These are phyloP conservation scores for Coracopsis vasa DNA, from an alignment of 2,113 vertebrate genomes.

Conservation along the genomic window DNA sequence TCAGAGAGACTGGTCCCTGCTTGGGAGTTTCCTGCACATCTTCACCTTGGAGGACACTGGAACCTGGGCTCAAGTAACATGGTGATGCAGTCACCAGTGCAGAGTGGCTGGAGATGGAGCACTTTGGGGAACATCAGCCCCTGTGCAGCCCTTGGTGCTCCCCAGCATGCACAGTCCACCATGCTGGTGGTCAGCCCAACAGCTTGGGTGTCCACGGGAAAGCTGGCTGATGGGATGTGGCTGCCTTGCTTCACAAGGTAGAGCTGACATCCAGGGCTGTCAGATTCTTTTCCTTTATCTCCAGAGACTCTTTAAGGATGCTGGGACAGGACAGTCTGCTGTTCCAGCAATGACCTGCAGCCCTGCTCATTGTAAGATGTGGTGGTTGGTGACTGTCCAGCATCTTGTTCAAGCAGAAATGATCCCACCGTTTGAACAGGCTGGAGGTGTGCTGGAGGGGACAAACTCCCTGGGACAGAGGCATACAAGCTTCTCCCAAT, in stretches of 20 bases:
- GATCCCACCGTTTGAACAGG: not conserved
- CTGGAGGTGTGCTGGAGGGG: not conserved
- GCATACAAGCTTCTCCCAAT: not conserved
- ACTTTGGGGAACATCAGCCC: not conserved
- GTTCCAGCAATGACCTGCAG: not conserved
- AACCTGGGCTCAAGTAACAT: not conserved
- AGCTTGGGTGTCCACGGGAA: not conserved
- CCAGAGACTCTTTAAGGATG: not conserved
- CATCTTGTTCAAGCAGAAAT: not conserved
- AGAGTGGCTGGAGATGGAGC: not conserved
- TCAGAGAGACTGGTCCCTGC: not conserved
- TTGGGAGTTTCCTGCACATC: not conserved
- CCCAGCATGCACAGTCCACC: rapidly evolving
- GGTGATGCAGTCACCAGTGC: not conserved
- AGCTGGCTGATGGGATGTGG: not conserved
- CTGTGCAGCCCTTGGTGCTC: not conserved
- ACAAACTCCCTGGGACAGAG: not conserved
- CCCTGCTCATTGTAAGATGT: not conserved
- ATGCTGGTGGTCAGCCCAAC: not conserved
- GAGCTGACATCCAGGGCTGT: not conserved
- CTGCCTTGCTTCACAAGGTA: not conserved
- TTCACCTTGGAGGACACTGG: not conserved
- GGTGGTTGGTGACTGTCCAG: not conserved
- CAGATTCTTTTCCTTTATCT: not conserved
- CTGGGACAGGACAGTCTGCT: not conserved